Percentiles rank a stretch among this genome's conserved stretches.
phyloP scores from a whole-genome alignment of 2,113 vertebrate genomes.

The Aptenodytes patagonicus region DNA sequence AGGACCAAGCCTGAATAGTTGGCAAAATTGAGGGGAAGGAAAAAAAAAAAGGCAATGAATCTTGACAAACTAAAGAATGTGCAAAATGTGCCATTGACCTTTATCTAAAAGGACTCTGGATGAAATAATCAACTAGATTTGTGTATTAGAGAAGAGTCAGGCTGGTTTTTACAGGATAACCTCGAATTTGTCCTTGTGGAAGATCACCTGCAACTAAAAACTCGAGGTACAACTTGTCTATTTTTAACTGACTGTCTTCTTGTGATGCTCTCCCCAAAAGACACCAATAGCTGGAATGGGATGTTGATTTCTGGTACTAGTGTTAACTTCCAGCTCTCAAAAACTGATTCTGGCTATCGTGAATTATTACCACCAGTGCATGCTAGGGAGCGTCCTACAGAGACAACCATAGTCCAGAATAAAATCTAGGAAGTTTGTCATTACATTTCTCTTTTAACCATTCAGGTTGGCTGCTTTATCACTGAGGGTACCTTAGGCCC shows the following conservation, averaged over 20 bases:
- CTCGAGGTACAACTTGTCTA: fast-evolving
- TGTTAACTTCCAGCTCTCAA: not conserved
- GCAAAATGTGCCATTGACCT: not conserved
- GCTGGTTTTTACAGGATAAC: not conserved
- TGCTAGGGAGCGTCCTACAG: not conserved
- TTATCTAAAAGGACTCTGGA: not conserved
- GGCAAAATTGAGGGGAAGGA: not conserved
- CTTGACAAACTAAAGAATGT: not conserved
- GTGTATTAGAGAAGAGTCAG: not conserved
- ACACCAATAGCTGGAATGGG: not conserved
- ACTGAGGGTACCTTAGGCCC: not conserved
- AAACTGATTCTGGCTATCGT: not conserved
- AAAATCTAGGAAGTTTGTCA: not conserved
- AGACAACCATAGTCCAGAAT: not conserved
- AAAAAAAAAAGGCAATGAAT: not conserved
- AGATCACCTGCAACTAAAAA: not conserved
- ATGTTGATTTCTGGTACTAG: not conserved
- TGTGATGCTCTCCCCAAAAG: not conserved
- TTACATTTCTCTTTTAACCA: not conserved
- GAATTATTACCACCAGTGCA: not conserved
- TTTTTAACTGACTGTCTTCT: not conserved
- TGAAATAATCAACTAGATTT: not conserved
- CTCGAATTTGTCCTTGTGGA: not conserved
- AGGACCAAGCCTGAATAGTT: not conserved
- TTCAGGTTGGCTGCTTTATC: not conserved